Conservation (phyloP, 1,140 invertebrate genomes). For the Eciton burchellii region DNA sequence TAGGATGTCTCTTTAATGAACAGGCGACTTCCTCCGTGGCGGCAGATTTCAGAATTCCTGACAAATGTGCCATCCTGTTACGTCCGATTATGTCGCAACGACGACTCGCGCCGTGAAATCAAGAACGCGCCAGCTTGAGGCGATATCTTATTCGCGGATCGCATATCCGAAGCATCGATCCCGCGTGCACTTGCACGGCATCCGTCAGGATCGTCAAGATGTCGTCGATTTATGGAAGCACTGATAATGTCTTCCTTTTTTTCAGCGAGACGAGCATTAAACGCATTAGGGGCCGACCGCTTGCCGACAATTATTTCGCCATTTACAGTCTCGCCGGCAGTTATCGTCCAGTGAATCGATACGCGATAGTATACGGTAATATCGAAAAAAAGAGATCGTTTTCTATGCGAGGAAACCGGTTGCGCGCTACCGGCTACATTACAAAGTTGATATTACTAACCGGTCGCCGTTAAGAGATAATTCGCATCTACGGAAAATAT, state of each 20-base stretch:
- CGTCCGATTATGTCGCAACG: neutral
- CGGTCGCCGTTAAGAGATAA: conserved; percentile 46
- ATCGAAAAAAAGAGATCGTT: conserved; percentile 56
- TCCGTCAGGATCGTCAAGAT: conserved; percentile 49
- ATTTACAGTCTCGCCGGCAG: conserved; percentile 34
- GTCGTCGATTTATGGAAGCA: conserved; percentile 57
- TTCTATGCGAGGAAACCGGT: conserved; percentile 71
- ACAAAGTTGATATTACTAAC: conserved; percentile 64
- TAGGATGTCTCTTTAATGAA: neutral
- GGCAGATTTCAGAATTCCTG: neutral
- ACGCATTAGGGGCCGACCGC: conserved; percentile 24
- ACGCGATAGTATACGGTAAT: conserved; percentile 38
- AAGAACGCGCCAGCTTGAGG: conserved; percentile 2
- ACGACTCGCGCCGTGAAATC: neutral
- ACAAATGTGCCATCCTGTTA: neutral
- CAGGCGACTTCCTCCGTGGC: neutral
- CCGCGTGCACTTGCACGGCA: conserved; percentile 46
- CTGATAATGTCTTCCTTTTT: neutral
- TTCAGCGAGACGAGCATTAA: conserved; percentile 40
- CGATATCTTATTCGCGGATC: conserved; percentile 17
- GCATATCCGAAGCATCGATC: conserved; percentile 43
- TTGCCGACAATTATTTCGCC: conserved; percentile 51
- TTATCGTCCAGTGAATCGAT: conserved; percentile 58
- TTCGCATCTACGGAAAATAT: conserved; percentile 24
- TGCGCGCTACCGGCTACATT: conserved; percentile 52